These are phyloP conservation scores for Rutilus rutilus DNA, from an alignment of 2,113 vertebrate species.

Conservation along the genomic window DNA sequence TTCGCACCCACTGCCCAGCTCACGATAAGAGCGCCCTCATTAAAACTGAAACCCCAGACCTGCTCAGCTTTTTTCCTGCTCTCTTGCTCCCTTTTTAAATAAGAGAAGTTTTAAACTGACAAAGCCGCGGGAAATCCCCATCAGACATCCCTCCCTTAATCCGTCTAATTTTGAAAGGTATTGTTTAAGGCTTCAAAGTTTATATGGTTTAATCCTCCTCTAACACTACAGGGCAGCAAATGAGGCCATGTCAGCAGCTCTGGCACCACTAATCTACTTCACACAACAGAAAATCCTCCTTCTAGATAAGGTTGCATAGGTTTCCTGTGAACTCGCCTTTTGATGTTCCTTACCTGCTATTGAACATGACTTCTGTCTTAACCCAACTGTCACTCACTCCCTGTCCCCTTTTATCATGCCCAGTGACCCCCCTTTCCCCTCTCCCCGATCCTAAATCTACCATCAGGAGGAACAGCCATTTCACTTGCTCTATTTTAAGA, in stretches of 20 bases:
- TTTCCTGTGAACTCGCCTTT: slow-evolving; percentile 79
- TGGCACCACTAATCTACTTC: slow-evolving; percentile 78
- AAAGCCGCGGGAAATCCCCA: slow-evolving; percentile 79
- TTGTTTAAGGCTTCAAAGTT: slow-evolving; percentile 84
- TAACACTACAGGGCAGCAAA: slow-evolving; percentile 75
- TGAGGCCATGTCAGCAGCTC: slow-evolving; percentile 76
- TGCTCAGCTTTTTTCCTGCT: slow-evolving; percentile 43
- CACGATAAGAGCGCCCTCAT: slow-evolving; percentile 71
- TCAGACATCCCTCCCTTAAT: slow-evolving; percentile 79
- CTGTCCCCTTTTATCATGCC: slow-evolving; percentile 81
- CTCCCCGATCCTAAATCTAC: slow-evolving; percentile 71
- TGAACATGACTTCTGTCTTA: slow-evolving; percentile 79
- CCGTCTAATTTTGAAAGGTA: slow-evolving; percentile 83
- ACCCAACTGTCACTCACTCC: slow-evolving; percentile 79
- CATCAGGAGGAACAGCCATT: slow-evolving; percentile 61
- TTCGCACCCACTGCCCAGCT: slow-evolving; percentile 67
- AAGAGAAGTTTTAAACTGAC: slow-evolving; percentile 74
- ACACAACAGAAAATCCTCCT: slow-evolving; percentile 79
- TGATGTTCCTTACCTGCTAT: slow-evolving; percentile 81
- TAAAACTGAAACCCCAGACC: slow-evolving; percentile 68
- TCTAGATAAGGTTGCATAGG: slow-evolving; percentile 75
- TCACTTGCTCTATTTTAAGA: slow-evolving; percentile 55
- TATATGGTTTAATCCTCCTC: slow-evolving; percentile 80
- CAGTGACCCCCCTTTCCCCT: slow-evolving; percentile 69
- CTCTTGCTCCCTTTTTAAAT: slow-evolving; percentile 57